A percentile compares a stretch with the other conserved stretches of the same genome.
These are phyloP conservation scores for Atherinosoma microstoma DNA, from an alignment of 2,797 vertebrate genomes.

Conservation along the genomic window DNA sequence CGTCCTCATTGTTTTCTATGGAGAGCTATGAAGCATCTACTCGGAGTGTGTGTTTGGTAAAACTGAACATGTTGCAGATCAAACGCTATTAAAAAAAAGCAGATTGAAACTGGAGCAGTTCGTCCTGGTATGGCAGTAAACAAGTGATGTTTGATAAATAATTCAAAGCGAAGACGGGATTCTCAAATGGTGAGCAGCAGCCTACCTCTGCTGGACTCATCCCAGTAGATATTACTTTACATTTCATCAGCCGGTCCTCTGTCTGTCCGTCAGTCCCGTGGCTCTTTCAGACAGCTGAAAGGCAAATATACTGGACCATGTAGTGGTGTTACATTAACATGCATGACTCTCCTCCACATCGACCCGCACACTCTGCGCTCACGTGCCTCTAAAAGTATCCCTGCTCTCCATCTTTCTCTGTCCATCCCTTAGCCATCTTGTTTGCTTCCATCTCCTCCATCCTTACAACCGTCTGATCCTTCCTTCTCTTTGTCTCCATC, in stretches of 20 bases:
- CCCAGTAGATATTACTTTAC: conserved; percentile 65
- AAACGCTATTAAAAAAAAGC: conserved; percentile 1
- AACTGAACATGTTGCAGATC: conserved; percentile 23
- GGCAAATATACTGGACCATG: conserved; percentile 17
- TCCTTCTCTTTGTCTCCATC: too few relatives aligned
- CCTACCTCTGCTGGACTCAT: conserved; percentile 64
- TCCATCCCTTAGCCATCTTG: conserved; percentile 17
- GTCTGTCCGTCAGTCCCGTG: background rate
- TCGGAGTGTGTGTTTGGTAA: background rate
- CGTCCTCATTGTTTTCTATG: conserved; percentile 45
- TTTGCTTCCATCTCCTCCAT: conserved; percentile 24
- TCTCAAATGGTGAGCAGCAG: conserved; percentile 50
- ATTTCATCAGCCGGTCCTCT: conserved; percentile 68
- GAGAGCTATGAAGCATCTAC: background rate
- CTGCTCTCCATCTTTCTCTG: conserved; percentile 40
- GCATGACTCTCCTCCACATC: conserved; percentile 51
- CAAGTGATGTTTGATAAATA: conserved; percentile 71
- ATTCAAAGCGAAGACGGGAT: conserved; percentile 61
- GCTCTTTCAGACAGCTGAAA: conserved; percentile 14
- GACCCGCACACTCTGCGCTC: conserved; percentile 24
- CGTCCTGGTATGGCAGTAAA: conserved; percentile 53
- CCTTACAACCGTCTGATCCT: background rate
- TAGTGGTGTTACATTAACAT: conserved; percentile 61
- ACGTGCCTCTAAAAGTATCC: conserved; percentile 39
- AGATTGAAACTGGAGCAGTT: conserved; percentile 10